Conservation (phyloP, 2,113 vertebrate genomes). For the Odocoileus virginianus region DNA sequence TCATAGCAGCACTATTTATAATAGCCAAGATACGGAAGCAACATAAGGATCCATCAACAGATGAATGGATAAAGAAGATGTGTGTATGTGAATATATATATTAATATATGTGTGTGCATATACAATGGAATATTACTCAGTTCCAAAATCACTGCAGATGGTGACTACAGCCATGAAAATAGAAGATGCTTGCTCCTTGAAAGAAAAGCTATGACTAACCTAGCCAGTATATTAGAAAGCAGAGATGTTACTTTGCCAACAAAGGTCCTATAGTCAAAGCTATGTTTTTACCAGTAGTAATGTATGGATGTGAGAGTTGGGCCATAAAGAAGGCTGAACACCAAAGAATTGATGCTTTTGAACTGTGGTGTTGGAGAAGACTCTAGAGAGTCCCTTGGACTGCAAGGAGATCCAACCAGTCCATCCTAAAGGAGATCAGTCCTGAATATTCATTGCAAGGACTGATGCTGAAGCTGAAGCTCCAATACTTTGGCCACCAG, state of each 20-base stretch:
- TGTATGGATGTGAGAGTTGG: neutral
- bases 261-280: neutral
- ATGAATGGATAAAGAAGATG: neutral
- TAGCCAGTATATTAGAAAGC: neutral
- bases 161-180: neutral
- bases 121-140: neutral
- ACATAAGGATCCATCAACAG: neutral
- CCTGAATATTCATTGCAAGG: neutral
- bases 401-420: neutral
- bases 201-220: neutral
- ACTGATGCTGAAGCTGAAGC: neutral
- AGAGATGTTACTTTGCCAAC: neutral
- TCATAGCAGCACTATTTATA: neutral
- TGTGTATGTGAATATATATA: neutral
- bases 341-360: neutral
- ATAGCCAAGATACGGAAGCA: neutral
- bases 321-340: neutral
- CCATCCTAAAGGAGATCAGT: neutral
- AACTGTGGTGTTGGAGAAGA: neutral
- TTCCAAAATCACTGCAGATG: neutral
- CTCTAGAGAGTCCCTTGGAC: neutral
- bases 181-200: neutral
- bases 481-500: neutral
- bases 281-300: neutral
- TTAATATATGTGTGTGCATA: neutral